Evolutionary conservation across 2,113 vertebrate genomes (phyloP).

Genomic region (Megaceryle maxima): DNA sequence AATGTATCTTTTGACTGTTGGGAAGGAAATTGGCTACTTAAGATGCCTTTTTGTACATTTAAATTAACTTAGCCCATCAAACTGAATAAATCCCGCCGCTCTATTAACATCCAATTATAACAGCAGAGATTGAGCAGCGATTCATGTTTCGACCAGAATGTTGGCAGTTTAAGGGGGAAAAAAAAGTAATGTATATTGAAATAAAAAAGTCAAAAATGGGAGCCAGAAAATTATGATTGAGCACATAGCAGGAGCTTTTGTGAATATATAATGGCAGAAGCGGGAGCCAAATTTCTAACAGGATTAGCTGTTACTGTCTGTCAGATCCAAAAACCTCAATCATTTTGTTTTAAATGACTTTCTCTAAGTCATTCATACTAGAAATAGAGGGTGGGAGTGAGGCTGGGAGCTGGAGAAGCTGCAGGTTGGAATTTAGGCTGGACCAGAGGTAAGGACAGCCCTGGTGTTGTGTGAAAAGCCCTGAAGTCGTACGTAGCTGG

Average conservation of each 20-base stretch:
- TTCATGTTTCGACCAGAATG: constrained; percentile 71
- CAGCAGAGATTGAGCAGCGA: constrained; percentile 65
- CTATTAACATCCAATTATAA: constrained; percentile 78
- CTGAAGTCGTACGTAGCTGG: background rate
- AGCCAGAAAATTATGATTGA: constrained; percentile 62
- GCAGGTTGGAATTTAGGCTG: background rate
- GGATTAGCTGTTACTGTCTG: constrained; percentile 50
- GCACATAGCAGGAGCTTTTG: constrained; percentile 51
- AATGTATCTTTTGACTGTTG: constrained; percentile 62
- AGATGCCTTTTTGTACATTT: constrained; percentile 72
- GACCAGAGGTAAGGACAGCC: background rate
- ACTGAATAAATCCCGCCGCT: constrained; percentile 31
- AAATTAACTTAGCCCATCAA: constrained; percentile 73
- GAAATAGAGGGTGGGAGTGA: background rate
- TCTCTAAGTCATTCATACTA: constrained; percentile 14
- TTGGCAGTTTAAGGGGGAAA: constrained; percentile 11
- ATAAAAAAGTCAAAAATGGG: constrained; percentile 20
- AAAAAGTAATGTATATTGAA: constrained; percentile 28
- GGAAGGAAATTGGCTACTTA: constrained; percentile 72
- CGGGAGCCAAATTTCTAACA: constrained; percentile 53
- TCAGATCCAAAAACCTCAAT: constrained; percentile 41
- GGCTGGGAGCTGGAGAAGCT: background rate
- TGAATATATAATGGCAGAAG: constrained; percentile 39
- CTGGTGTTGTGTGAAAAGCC: background rate
- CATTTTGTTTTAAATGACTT: constrained; percentile 48